A percentile compares a stretch with the other conserved stretches of the same genome.
Conservation (phyloP, 2,888 invertebrate species). For the Octodonta nipae region DNA sequence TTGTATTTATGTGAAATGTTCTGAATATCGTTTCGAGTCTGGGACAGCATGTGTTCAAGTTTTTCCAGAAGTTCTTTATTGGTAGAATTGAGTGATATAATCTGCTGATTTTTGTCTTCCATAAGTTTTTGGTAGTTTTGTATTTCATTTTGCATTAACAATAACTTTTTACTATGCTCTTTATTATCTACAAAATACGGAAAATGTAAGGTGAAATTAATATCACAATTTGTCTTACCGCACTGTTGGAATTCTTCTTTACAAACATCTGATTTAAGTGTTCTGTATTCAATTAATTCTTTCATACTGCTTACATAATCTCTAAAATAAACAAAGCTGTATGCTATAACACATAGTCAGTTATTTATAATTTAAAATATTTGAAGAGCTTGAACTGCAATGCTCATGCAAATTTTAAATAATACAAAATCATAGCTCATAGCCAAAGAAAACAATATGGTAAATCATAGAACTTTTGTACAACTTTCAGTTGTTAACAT, state of each 20-base stretch:
- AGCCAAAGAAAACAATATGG: no score
- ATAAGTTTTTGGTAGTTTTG: slow-evolving; percentile 20
- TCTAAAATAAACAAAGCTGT: slow-evolving; percentile 13
- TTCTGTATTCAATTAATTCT: slow-evolving; percentile 23
- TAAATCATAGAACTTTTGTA: no score
- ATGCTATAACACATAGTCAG: no score
- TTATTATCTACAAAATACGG: slow-evolving; percentile 16
- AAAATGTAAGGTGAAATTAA: no score
- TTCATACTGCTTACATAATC: slow-evolving; percentile 20
- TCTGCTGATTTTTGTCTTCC: slow-evolving; percentile 24
- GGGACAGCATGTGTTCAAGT: slow-evolving; percentile 25
- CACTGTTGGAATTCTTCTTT: slow-evolving; percentile 21
- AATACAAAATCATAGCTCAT: no score
- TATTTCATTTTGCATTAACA: slow-evolving; percentile 23
- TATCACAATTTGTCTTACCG: slow-evolving; percentile 15
- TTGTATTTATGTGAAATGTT: slow-evolving; percentile 25
- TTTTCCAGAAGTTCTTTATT: slow-evolving; percentile 24
- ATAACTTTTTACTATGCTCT: slow-evolving; percentile 19
- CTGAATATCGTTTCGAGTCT: slow-evolving; percentile 25
- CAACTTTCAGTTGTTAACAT: no score
- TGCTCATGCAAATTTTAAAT: no score
- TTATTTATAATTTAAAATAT: no score
- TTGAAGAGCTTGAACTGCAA: no score
- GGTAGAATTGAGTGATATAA: slow-evolving; percentile 19
- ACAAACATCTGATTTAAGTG: slow-evolving; percentile 18